These are phyloP conservation scores for Mormyrops boulengeri DNA, from an alignment of 2,797 vertebrate genomes.

Conservation along the genomic window DNA sequence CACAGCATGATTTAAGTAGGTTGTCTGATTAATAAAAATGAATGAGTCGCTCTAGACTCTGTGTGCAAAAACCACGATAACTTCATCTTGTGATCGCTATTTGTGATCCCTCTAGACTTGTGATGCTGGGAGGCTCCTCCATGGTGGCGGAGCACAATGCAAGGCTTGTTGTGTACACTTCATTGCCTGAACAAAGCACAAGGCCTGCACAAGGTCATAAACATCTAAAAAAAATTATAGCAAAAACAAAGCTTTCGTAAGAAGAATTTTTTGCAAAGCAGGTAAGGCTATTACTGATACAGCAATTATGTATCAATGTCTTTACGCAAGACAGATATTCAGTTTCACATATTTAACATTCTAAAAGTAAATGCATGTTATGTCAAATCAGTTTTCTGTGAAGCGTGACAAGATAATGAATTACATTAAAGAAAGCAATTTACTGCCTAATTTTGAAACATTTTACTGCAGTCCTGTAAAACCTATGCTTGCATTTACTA, in stretches of 20 bases:
- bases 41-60: not conserved
- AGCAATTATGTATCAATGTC: not conserved
- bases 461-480: not conserved
- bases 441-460: not conserved
- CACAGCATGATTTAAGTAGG: not conserved
- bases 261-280: not conserved
- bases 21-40: not conserved
- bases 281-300: not conserved
- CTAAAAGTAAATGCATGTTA: not conserved
- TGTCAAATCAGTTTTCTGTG: not conserved
- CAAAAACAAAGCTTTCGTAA: not conserved
- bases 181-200: not conserved
- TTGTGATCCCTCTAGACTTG: not conserved
- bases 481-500: not conserved
- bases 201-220: not conserved
- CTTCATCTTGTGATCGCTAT: not conserved
- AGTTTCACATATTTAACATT: not conserved
- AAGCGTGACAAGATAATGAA: not conserved
- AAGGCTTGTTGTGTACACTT: not conserved
- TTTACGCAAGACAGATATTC: not conserved
- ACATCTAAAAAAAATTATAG: not conserved
- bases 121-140: not conserved
- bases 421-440: not conserved
- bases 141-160: not conserved
- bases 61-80: not conserved